Percentiles rank a stretch among this genome's conserved stretches.
Conservation (phyloP, 2,888 invertebrate species). For the Sarcophaga subvicina region DNA sequence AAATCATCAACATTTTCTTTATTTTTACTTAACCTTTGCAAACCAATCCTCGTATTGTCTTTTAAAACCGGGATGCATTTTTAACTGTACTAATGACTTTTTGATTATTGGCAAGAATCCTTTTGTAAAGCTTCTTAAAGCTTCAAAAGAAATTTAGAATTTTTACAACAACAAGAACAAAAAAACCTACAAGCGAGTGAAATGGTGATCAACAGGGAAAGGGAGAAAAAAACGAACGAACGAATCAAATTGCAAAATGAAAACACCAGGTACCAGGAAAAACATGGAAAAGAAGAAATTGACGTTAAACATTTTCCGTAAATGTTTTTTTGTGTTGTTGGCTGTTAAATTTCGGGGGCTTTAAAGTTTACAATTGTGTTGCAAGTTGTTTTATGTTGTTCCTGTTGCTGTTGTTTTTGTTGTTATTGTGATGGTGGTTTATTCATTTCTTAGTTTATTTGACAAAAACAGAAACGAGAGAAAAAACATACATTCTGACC, state of each 20-base stretch:
- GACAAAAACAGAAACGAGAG: slow-evolving; percentile 4
- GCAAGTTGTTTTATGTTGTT: background rate
- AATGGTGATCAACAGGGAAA: background rate
- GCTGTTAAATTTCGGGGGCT: slow-evolving; percentile 55
- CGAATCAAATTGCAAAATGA: slow-evolving; percentile 17
- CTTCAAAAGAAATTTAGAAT: slow-evolving; percentile 61
- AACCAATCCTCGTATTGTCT: slow-evolving; percentile 39
- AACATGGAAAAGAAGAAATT: slow-evolving; percentile 53
- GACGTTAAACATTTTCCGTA: slow-evolving; percentile 67
- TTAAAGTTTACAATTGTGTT: slow-evolving; percentile 51
- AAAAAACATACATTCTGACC: slow-evolving; percentile 58
- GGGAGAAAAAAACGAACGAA: background rate
- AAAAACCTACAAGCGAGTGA: background rate
- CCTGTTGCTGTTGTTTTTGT: background rate
- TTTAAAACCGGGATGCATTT: slow-evolving; percentile 13
- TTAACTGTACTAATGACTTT: slow-evolving; percentile 66
- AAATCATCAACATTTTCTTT: background rate
- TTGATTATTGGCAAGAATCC: slow-evolving; percentile 68
- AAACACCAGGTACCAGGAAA: slow-evolving; percentile 10
- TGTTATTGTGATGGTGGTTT: slow-evolving; percentile 3
- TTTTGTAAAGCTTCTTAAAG: slow-evolving; percentile 58
- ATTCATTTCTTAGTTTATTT: slow-evolving; percentile 33
- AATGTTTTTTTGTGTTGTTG: slow-evolving; percentile 54
- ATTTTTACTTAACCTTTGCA: background rate
- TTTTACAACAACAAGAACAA: slow-evolving; percentile 32